Conservation (phyloP, 2,113 vertebrate genomes). For the Sinocyclocheilus anshuiensis region DNA sequence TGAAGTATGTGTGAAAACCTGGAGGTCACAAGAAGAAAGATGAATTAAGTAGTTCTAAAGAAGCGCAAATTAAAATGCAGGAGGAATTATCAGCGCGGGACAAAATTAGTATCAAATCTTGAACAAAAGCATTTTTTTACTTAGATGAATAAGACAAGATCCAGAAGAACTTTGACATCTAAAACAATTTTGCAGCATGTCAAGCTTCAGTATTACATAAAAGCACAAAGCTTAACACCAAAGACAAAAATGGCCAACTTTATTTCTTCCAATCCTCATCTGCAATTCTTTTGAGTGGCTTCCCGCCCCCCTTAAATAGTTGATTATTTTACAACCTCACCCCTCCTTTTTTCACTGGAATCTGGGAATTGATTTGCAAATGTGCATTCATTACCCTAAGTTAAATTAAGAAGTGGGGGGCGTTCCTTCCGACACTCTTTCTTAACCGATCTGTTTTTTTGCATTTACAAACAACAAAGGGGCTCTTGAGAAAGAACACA, state of each 20-base stretch:
- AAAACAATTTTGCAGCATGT: conserved; percentile 10
- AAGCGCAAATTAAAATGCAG: conserved; percentile 5
- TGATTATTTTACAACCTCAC: conserved; percentile 70
- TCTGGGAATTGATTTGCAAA: conserved; percentile 78
- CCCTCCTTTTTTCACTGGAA: conserved; percentile 59
- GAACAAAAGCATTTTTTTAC: background rate
- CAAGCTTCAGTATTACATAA: background rate
- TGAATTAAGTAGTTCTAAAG: conserved; percentile 23
- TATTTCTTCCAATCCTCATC: conserved; percentile 62
- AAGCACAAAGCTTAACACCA: conserved; percentile 1
- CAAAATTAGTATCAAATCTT: background rate
- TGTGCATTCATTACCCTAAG: conserved; percentile 69
- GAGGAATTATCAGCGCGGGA: background rate
- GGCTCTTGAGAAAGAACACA: conserved; percentile 73
- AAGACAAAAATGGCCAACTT: conserved; percentile 54
- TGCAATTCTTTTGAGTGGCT: conserved; percentile 62
- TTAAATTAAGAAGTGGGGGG: conserved; percentile 63
- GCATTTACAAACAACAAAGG: conserved; percentile 67
- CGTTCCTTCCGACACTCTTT: conserved; percentile 50
- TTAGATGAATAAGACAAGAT: background rate
- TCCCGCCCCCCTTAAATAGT: conserved; percentile 46
- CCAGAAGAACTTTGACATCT: conserved; percentile 2
- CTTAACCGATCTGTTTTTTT: conserved; percentile 62
- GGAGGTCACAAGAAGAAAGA: conserved; percentile 42
- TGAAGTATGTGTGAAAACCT: conserved; percentile 45